A percentile compares a stretch with the other conserved stretches of the same genome.
These are phyloP conservation scores for Allacma fusca DNA, from an alignment of 2,888 invertebrate species.

Conservation along the genomic window DNA sequence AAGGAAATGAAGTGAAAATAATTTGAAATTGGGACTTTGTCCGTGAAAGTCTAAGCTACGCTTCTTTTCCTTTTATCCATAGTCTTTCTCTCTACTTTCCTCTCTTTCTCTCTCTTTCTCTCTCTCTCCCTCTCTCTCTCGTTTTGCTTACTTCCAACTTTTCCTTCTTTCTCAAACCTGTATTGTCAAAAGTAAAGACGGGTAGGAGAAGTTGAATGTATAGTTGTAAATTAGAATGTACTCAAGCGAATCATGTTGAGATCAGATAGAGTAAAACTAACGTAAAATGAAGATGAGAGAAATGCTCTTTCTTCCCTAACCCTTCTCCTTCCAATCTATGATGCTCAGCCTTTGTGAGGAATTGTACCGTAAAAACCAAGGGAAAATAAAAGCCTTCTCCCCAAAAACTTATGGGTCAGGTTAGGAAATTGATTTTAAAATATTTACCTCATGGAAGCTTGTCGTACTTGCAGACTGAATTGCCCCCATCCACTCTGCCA, in stretches of 20 bases:
- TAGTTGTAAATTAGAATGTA: not conserved
- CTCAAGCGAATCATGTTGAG: conserved; percentile 5
- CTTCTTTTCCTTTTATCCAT: not conserved
- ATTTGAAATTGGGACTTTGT: conserved; percentile 6
- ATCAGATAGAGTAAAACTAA: not conserved
- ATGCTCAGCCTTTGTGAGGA: too few relatives aligned
- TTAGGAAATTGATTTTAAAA: not conserved
- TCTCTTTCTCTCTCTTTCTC: not conserved
- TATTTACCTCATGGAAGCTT: conserved; percentile 48
- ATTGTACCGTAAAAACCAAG: too few relatives aligned
- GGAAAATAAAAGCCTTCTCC: not conserved
- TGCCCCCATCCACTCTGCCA: conserved; percentile 60
- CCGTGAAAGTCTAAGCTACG: not conserved
- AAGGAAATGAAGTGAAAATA: conserved; percentile 16
- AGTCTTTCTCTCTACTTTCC: not conserved
- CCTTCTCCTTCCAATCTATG: not conserved
- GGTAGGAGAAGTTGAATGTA: not conserved
- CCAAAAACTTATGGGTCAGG: not conserved
- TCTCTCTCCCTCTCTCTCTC: not conserved
- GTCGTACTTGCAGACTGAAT: conserved; percentile 53
- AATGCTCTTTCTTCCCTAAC: not conserved
- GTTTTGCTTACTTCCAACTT: not conserved
- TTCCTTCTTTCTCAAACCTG: not conserved
- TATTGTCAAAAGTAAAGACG: not conserved
- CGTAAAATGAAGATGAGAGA: too few relatives aligned